Conservation (phyloP, 2,113 vertebrate genomes). For the Ophthalmolycus amberensis region DNA sequence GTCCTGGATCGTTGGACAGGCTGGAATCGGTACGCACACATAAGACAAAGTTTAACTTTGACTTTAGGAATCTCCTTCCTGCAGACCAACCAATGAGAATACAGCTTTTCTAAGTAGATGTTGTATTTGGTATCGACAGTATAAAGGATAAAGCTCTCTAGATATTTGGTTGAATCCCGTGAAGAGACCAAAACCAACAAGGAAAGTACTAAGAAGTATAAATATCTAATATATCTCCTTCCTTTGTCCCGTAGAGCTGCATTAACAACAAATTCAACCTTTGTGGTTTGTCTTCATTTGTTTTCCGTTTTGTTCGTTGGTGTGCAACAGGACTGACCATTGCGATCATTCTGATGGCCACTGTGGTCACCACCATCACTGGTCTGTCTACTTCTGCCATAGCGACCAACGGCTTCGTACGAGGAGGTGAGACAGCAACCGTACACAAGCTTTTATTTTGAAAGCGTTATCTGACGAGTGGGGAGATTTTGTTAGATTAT, state of each 20-base stretch:
- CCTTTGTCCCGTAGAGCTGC: background rate
- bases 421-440: constrained; percentile 90
- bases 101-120: background rate
- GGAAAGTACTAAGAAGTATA: background rate
- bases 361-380: constrained; percentile 95
- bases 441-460: constrained; percentile 1
- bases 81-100: background rate
- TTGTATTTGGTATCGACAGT: too few species aligned
- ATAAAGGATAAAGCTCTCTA: background rate
- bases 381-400: constrained; percentile 97
- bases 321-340: constrained; percentile 87
- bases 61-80: background rate
- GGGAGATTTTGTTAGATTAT: background rate
- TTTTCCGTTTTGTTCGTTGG: background rate
- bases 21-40: constrained; percentile 90
- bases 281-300: background rate
- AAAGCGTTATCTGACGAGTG: background rate
- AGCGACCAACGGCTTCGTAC: constrained; percentile 96
- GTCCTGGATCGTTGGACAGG: constrained; percentile 98
- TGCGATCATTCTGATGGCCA: constrained; percentile 91
- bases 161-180: background rate
- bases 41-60: background rate
- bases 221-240: background rate
- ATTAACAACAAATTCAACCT: too few species aligned
- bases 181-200: background rate